Base-by-base conservation (phyloP, 2,888 invertebrate genomes). In the Thymelicus sylvestris region DNA sequence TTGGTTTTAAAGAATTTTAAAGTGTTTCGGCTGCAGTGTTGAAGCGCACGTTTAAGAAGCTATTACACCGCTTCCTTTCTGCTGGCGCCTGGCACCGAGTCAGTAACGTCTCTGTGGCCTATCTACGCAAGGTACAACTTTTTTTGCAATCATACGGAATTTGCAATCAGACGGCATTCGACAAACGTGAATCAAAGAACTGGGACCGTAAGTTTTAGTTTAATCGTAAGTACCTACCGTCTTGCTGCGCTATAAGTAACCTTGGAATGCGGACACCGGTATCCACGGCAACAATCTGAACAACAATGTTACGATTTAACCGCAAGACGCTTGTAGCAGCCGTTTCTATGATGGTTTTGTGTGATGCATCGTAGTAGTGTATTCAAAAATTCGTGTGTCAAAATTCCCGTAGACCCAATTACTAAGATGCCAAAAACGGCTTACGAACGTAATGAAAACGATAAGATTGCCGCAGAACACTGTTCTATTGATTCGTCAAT, bases 351-450 rank as follows among this genome's bases (percentile, higher is more conserved):
- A 78, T 78, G 77, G 52, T 57, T 71, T 39, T 71, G 82, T 81
- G 82, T 81, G 57, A 93, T 93, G 91, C 95, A 96, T 85, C 89
- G 88, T 66, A 94, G 94, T 75, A 95, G 96, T 80, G 95, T 95
- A 65, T 97, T 96, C 87, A 95, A 94, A 74, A 96, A 97, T 90
- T 95, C 96, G 48, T 97, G 97, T 83, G 82, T 97, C 13, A 96
- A 95, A 89, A 95, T 96, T 74, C 97, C 97, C 15, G 93, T 96
- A 68, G 96, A 97, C 91, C 96, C 97, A 3, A 93, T 94, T 74
- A 96, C 95, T 82, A 95, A 96, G 82, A 96, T 96, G 88, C 97
- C 97, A 13, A 95, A 95, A 76, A 95, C 96, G 10, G 93, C 95
- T 0, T 96, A 96, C 81, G 97, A 96, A 85, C 95, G 96, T 67